These are phyloP conservation scores for Pilophorus perplexus DNA, from an alignment of 2,888 invertebrate species.

Conservation along the genomic window DNA sequence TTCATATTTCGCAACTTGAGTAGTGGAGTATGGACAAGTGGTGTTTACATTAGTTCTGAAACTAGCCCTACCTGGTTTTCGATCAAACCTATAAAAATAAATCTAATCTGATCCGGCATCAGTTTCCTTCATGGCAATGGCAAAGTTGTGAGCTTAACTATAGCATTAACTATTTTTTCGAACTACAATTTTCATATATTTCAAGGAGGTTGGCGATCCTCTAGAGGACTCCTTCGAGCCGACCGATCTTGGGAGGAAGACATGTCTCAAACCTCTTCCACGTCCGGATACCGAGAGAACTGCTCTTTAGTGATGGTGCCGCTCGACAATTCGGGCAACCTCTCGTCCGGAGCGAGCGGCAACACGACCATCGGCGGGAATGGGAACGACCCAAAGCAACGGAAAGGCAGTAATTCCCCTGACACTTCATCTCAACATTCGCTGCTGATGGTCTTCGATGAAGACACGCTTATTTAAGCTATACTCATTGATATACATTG, in stretches of 20 bases:
- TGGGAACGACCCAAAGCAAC: constrained; percentile 50
- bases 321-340: constrained; percentile 7
- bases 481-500: not conserved
- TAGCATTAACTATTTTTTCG: too few relatives aligned
- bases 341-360: constrained; percentile 24
- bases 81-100: too few relatives aligned
- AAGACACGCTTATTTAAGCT: constrained; percentile 74
- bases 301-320: constrained; percentile 61
- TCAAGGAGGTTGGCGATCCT: constrained; percentile 20
- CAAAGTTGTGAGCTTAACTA: too few relatives aligned
- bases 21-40: too few relatives aligned
- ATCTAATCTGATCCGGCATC: too few relatives aligned
- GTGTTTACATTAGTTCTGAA: too few relatives aligned
- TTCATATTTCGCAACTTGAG: too few relatives aligned
- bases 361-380: constrained; percentile 28
- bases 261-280: constrained; percentile 75
- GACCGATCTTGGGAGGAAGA: constrained; percentile 49
- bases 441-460: constrained; percentile 73
- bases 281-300: constrained; percentile 64
- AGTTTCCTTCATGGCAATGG: too few relatives aligned
- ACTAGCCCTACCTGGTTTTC: too few relatives aligned
- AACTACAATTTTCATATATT: too few relatives aligned
- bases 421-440: constrained; percentile 65
- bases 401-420: constrained; percentile 60
- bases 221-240: constrained; percentile 19